Conservation (phyloP, 1,140 invertebrate genomes). For the Harpegnathos saltator region DNA sequence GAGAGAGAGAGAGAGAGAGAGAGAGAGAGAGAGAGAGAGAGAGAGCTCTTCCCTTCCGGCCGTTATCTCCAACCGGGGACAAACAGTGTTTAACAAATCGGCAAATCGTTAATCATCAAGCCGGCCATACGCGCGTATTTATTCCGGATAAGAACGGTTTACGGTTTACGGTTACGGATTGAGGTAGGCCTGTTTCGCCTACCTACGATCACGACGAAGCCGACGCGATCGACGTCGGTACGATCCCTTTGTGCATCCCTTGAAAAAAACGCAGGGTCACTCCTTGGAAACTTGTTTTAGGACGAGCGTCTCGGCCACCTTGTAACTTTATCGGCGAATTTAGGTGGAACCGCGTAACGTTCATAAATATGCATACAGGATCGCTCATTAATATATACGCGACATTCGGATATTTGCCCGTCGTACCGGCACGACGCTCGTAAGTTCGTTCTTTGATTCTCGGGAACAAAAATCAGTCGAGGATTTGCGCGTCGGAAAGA, state of each 20-base stretch:
- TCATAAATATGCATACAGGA: neutral
- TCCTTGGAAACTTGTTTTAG: neutral
- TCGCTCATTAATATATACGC: neutral
- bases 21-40: too few species aligned
- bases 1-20: too few species aligned
- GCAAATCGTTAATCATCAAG: slow-evolving; percentile 21
- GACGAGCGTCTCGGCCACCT: neutral
- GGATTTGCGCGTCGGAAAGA: neutral
- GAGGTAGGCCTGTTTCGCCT: too few species aligned
- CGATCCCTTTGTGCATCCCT: too few species aligned
- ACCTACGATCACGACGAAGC: too few species aligned
- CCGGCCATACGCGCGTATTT: neutral
- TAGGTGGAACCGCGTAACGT: neutral
- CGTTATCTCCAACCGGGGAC: slow-evolving; percentile 12
- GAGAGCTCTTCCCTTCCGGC: slow-evolving; percentile 34
- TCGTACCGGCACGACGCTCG: too few species aligned
- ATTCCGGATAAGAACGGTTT: neutral
- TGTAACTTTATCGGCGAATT: too few species aligned
- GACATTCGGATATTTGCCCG: too few species aligned
- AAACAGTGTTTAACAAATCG: slow-evolving; percentile 28
- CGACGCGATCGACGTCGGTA: too few species aligned
- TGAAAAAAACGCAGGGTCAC: neutral
- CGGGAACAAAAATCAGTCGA: neutral
- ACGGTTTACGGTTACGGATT: neutral
- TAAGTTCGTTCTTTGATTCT: neutral